Conservation (phyloP, 2,888 invertebrate species). For the Drosophila yooni region DNA sequence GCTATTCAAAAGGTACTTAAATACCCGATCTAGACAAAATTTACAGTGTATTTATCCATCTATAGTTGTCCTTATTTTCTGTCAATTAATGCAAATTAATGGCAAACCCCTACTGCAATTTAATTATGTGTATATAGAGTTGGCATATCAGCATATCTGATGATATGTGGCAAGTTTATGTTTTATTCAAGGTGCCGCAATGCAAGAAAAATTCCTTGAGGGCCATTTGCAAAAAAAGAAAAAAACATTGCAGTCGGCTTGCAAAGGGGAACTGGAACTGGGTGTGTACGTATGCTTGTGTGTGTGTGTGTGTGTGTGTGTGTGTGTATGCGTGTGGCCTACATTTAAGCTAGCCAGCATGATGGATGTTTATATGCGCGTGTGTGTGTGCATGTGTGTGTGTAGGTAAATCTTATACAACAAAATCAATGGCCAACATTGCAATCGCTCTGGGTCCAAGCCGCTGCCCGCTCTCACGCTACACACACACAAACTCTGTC, state of each 20-base stretch:
- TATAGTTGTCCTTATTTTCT: neutral
- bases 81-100: neutral
- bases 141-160: conserved; percentile 3
- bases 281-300: neutral
- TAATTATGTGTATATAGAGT: neutral
- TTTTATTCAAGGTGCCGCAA: conserved; percentile 42
- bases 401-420: conserved; percentile 64
- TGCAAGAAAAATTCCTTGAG: conserved; percentile 51
- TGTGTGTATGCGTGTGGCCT: conserved; percentile 64
- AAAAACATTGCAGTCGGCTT: conserved; percentile 34
- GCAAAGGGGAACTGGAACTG: conserved; percentile 20
- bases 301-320: neutral
- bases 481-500: conserved; percentile 1
- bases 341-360: conserved; percentile 58
- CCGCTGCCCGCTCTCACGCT: conserved; percentile 36
- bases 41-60: neutral
- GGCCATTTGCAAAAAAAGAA: conserved; percentile 40
- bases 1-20: neutral
- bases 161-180: conserved; percentile 3
- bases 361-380: conserved; percentile 47
- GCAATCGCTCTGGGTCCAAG: conserved; percentile 59
- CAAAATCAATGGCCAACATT: conserved; percentile 73
- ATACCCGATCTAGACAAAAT: neutral
- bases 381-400: conserved; percentile 13
- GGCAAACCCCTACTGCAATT: neutral